Percentiles rank a stretch among this genome's conserved stretches.
Evolutionary conservation across 2,113 vertebrate genomes (phyloP).

Genomic region (Salvator merianae): DNA sequence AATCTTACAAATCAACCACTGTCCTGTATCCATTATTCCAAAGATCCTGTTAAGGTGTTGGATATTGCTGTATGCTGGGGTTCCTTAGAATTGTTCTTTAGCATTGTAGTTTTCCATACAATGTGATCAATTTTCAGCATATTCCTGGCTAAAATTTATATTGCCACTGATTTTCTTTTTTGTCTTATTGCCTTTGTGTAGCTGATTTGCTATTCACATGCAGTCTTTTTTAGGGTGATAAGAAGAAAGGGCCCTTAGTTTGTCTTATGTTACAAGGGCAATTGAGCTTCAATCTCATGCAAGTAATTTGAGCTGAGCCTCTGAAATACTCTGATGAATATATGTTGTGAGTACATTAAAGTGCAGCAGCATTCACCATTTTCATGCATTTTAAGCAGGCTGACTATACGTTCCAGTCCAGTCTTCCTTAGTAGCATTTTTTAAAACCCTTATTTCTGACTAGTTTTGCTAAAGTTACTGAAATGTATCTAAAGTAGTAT

Average conservation of each 20-base stretch:
- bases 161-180: constrained; percentile 23
- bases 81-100: too few species aligned
- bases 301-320: constrained; percentile 53
- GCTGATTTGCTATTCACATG: constrained; percentile 27
- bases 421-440: background rate
- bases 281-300: constrained; percentile 47
- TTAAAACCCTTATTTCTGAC: background rate
- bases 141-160: constrained; percentile 26
- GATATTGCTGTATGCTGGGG: too few species aligned
- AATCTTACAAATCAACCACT: too few species aligned
- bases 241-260: constrained; percentile 43
- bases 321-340: constrained; percentile 33
- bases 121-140: too few species aligned
- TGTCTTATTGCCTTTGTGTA: constrained; percentile 29
- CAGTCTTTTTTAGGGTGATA: constrained; percentile 16
- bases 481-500: background rate
- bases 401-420: constrained; percentile 18
- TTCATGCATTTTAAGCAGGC: constrained; percentile 56
- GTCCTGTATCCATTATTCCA: too few species aligned
- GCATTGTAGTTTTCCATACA: too few species aligned
- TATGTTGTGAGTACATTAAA: constrained; percentile 12
- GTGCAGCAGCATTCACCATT: constrained; percentile 32
- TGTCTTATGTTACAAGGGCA: constrained; percentile 50
- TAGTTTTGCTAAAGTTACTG: constrained; percentile 1
- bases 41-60: too few species aligned